A percentile compares a stretch with the other conserved stretches of the same genome.
Evolutionary conservation across 2,797 vertebrate genomes (phyloP).

Genomic region (Threskiornis aethiopicus): DNA sequence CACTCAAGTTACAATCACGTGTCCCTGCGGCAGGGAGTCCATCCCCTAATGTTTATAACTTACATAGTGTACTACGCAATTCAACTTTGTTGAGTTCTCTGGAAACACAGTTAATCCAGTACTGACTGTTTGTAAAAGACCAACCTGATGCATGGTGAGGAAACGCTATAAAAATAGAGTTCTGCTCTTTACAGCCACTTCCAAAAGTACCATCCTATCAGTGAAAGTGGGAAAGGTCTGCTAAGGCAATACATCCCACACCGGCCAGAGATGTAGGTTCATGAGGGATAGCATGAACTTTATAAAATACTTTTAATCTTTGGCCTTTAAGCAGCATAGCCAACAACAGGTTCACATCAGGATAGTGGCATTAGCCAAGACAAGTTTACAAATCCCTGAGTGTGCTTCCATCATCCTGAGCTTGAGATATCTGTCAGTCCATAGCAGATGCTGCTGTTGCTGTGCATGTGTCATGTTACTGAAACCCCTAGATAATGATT

Average conservation of each 20-base stretch:
- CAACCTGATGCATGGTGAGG: background rate
- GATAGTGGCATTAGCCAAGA: constrained; percentile 46
- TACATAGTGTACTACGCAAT: background rate
- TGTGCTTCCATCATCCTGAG: constrained; percentile 50
- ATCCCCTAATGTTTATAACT: background rate
- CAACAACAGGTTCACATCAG: constrained; percentile 65
- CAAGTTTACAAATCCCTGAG: constrained; percentile 48
- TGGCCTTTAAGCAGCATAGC: constrained; percentile 49
- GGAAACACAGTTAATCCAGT: constrained; percentile 16
- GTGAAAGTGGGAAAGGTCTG: constrained; percentile 29
- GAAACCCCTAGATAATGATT: constrained; percentile 73
- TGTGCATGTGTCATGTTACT: constrained; percentile 66
- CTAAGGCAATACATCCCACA: background rate
- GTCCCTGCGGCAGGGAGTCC: rapidly evolving
- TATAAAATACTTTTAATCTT: constrained; percentile 57
- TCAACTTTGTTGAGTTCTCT: background rate
- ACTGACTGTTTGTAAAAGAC: background rate
- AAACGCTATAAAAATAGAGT: background rate
- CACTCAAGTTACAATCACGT: rapidly evolving
- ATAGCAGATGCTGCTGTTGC: constrained; percentile 70
- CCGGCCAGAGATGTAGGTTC: background rate
- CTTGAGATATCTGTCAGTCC: constrained; percentile 59
- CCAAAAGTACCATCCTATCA: constrained; percentile 9
- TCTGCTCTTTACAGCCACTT: constrained; percentile 9
- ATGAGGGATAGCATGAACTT: constrained; percentile 34